Percentiles rank a stretch among this genome's conserved stretches.
Conservation (phyloP, 2,888 invertebrate genomes). For the Cenopis cana region DNA sequence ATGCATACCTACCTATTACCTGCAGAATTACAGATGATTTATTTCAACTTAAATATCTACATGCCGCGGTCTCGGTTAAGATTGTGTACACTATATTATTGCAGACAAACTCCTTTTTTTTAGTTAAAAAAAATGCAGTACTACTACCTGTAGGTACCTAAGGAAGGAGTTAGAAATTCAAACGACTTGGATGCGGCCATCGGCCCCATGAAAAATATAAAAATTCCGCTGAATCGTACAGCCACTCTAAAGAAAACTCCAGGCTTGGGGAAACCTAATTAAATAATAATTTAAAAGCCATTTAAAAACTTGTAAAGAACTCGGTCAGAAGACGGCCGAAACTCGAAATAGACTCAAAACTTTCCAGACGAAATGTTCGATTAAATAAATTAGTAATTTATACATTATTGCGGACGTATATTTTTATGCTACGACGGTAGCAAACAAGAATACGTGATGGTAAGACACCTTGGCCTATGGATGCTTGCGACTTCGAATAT, state of each 20-base stretch:
- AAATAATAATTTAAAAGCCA: constrained; percentile 12
- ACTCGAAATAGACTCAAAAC: constrained; percentile 4
- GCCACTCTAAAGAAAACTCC: background rate
- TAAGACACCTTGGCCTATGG: too few species aligned
- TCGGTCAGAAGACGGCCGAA: constrained; percentile 6
- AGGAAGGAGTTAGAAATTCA: background rate
- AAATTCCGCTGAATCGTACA: background rate
- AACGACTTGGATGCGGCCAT: constrained; percentile 4
- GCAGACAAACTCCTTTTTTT: too few species aligned
- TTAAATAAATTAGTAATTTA: background rate
- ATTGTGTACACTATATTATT: too few species aligned
- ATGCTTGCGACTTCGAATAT: background rate
- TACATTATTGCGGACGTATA: background rate
- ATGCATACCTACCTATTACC: too few species aligned
- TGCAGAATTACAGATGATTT: too few species aligned
- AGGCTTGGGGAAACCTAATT: constrained; percentile 2
- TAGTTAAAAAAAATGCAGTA: too few species aligned
- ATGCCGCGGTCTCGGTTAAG: too few species aligned
- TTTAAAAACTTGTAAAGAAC: background rate
- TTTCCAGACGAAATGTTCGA: constrained; percentile 9
- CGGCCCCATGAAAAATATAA: background rate
- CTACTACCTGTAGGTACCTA: background rate
- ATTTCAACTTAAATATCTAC: too few species aligned
- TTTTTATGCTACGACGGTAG: background rate
- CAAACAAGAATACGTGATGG: too few species aligned